phyloP scores from a whole-genome alignment of 2,113 vertebrate genomes.

The Lophius piscatorius region DNA sequence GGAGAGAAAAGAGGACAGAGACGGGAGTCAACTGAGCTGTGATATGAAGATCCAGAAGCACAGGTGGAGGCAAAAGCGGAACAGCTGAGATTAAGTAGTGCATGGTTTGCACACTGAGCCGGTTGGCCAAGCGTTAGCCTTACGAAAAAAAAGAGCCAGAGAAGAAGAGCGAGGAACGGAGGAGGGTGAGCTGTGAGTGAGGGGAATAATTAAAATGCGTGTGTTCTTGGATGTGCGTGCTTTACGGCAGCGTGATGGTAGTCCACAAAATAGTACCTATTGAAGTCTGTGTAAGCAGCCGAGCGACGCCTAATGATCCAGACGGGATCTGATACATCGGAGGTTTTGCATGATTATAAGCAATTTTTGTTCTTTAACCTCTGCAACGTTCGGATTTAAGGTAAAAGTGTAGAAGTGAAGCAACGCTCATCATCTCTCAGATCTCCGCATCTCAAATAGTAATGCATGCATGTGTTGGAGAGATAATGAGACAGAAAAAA shows the following conservation, averaged over 20 bases:
- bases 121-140: slow-evolving; percentile 41
- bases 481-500: slow-evolving; percentile 9
- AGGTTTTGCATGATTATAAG: neutral
- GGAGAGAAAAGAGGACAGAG: slow-evolving; percentile 24
- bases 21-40: slow-evolving; percentile 44
- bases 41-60: slow-evolving; percentile 62
- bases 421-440: no score
- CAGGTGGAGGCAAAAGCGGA: slow-evolving; percentile 55
- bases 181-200: slow-evolving; percentile 22
- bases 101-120: slow-evolving; percentile 38
- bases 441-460: no score
- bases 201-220: slow-evolving; percentile 26
- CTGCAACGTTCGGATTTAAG: slow-evolving; percentile 1
- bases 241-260: slow-evolving; percentile 2
- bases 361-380: slow-evolving; percentile 12
- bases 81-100: slow-evolving; percentile 50
- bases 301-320: neutral
- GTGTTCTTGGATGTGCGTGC: slow-evolving; percentile 5
- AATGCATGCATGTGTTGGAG: neutral
- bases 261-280: slow-evolving; percentile 2
- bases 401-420: neutral
- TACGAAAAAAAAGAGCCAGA: slow-evolving; percentile 32
- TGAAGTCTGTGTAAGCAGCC: neutral
- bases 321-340: neutral
- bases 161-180: slow-evolving; percentile 8